Conservation (phyloP, 1,140 invertebrate species). For the Doryteuthis pealeii region DNA sequence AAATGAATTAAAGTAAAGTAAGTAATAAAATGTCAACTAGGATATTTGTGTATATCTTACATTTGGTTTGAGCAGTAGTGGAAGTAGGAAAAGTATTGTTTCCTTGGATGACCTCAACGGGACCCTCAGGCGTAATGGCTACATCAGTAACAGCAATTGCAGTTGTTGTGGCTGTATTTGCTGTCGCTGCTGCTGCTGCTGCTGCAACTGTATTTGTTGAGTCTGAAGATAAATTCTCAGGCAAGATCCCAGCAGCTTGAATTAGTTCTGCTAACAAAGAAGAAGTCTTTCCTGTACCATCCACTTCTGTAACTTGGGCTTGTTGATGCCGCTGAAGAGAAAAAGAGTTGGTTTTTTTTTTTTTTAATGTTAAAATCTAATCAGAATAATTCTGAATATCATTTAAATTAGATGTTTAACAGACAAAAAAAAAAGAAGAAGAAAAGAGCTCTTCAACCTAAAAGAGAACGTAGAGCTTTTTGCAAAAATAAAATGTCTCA, state of each 20-base stretch:
- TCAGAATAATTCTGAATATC: too few species aligned
- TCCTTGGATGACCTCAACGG: not conserved
- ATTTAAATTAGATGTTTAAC: too few species aligned
- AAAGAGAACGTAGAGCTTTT: too few species aligned
- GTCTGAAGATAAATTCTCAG: conserved; percentile 24
- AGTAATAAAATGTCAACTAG: too few species aligned
- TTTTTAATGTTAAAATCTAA: too few species aligned
- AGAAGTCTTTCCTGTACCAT: conserved; percentile 33
- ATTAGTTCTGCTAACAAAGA: conserved; percentile 53
- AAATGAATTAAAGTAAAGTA: too few species aligned
- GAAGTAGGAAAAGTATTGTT: not conserved
- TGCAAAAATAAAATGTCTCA: too few species aligned
- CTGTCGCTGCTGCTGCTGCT: not conserved
- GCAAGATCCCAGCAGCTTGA: conserved; percentile 48
- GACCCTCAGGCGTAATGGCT: conserved; percentile 20
- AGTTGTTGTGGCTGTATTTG: too few species aligned
- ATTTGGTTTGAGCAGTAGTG: not conserved
- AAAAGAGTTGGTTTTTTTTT: too few species aligned
- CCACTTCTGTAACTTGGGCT: conserved; percentile 16
- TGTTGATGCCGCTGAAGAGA: not conserved
- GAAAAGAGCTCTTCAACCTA: too few species aligned
- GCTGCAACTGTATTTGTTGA: not conserved
- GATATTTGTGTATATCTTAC: not conserved
- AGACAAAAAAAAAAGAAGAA: too few species aligned
- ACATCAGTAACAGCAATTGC: conserved; percentile 10